Percentiles rank a stretch among this genome's conserved stretches.
Conservation (phyloP, 2,113 vertebrate genomes). For the Myrmophylax atrothorax region DNA sequence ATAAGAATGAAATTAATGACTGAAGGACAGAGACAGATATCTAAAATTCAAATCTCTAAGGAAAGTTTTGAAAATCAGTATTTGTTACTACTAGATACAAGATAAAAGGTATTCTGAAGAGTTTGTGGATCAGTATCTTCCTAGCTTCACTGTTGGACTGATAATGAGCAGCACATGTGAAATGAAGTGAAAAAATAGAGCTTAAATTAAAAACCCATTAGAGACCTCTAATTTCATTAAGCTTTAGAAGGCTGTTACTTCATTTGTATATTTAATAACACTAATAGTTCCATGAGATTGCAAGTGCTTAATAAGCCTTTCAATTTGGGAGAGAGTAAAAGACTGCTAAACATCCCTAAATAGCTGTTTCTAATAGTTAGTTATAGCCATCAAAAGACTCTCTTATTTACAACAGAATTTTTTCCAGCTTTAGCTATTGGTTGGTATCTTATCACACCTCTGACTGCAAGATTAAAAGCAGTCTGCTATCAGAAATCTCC, state of each 20-base stretch:
- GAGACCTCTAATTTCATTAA: background rate
- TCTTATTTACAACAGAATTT: background rate
- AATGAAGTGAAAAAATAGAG: background rate
- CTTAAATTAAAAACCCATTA: constrained; percentile 33
- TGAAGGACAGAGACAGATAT: background rate
- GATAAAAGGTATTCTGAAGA: background rate
- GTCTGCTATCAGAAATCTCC: background rate
- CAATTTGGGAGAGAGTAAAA: background rate
- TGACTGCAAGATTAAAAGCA: background rate
- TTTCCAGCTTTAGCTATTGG: background rate
- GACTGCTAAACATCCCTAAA: background rate
- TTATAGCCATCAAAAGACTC: background rate
- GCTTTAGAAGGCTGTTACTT: background rate
- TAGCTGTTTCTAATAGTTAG: background rate
- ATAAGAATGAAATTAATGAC: background rate
- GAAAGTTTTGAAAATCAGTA: background rate
- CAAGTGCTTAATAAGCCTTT: background rate
- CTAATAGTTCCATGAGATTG: background rate
- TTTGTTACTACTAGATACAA: background rate
- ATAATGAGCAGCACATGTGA: background rate
- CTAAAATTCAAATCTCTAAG: background rate
- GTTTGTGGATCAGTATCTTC: background rate
- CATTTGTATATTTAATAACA: background rate
- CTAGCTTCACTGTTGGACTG: background rate
- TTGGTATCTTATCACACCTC: background rate